Evolutionary conservation across 2,888 invertebrate species (phyloP).

Genomic region (Mesorhabditis spiculigera): DNA sequence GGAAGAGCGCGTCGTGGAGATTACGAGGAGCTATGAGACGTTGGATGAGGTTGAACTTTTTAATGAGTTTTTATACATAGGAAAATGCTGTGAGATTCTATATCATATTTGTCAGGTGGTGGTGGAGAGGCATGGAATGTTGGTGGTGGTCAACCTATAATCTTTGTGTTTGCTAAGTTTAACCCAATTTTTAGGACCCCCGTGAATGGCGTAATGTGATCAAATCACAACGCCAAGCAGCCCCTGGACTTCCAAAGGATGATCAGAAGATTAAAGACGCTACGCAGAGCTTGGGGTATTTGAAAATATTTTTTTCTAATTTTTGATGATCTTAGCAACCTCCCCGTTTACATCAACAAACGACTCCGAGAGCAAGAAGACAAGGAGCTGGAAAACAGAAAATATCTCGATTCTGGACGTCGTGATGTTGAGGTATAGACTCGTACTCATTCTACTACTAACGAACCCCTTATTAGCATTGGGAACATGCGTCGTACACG

Average conservation of each 20-base stretch:
- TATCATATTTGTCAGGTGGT: not conserved
- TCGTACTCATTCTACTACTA: not conserved
- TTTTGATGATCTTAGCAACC: slow-evolving; percentile 20
- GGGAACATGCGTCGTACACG: too few species aligned
- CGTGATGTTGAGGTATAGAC: not conserved
- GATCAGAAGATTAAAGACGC: slow-evolving; percentile 13
- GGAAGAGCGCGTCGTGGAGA: not conserved
- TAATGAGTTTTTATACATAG: not conserved
- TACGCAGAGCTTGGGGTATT: slow-evolving; percentile 13
- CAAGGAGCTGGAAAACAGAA: slow-evolving; percentile 9
- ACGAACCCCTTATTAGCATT: too few species aligned
- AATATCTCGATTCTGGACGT: slow-evolving; percentile 8
- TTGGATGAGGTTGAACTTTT: not conserved
- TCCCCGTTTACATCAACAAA: slow-evolving; percentile 30
- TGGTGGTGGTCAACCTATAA: not conserved
- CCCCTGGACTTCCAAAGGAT: slow-evolving; percentile 27
- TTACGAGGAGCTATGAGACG: not conserved
- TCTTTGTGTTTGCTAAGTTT: not conserved
- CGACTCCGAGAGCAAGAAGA: slow-evolving; percentile 23
- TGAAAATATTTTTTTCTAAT: not conserved
- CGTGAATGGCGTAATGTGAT: slow-evolving; percentile 41
- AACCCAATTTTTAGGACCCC: slow-evolving; percentile 27
- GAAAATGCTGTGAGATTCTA: not conserved
- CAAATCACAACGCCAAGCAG: slow-evolving; percentile 37
- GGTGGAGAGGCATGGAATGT: slow-evolving; percentile 2